These are phyloP conservation scores for Channallabes apus DNA, from an alignment of 2,797 vertebrate genomes.

Conservation along the genomic window DNA sequence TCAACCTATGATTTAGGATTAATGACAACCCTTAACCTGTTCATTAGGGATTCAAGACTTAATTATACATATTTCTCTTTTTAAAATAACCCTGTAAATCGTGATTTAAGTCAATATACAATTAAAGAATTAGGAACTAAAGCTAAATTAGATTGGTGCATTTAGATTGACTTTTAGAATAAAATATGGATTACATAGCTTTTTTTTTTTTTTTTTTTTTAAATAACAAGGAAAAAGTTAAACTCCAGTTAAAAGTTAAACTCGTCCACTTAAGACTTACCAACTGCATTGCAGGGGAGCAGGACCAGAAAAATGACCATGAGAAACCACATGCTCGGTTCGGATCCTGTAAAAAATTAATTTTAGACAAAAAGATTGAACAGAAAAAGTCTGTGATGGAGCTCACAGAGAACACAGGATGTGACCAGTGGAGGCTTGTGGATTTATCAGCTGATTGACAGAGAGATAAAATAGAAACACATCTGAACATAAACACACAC, in stretches of 20 bases:
- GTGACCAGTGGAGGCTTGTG: not conserved
- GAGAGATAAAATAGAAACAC: slow-evolving; percentile 15
- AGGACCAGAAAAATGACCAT: slow-evolving; percentile 8
- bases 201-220: not conserved
- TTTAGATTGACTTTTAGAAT: not conserved
- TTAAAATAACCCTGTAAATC: not conserved
- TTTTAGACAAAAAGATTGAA: not conserved
- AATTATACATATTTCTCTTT: not conserved
- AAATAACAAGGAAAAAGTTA: not conserved
- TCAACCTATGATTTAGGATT: not conserved
- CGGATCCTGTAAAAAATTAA: not conserved
- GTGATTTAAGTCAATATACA: not conserved
- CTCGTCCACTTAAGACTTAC: slow-evolving; percentile 24
- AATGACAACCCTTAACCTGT: not conserved
- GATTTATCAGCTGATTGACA: slow-evolving; percentile 40
- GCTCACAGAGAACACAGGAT: slow-evolving; percentile 14
- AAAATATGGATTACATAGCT: not conserved
- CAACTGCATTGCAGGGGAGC: slow-evolving; percentile 1
- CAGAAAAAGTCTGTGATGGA: not conserved
- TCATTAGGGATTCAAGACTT: not conserved
- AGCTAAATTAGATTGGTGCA: not conserved
- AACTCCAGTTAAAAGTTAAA: not conserved
- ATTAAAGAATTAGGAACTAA: not conserved
- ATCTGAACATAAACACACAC: not conserved
- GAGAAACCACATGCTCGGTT: slow-evolving; percentile 28